Base-by-base conservation (phyloP, 2,797 vertebrate species). In the Denticeps clupeoides region DNA sequence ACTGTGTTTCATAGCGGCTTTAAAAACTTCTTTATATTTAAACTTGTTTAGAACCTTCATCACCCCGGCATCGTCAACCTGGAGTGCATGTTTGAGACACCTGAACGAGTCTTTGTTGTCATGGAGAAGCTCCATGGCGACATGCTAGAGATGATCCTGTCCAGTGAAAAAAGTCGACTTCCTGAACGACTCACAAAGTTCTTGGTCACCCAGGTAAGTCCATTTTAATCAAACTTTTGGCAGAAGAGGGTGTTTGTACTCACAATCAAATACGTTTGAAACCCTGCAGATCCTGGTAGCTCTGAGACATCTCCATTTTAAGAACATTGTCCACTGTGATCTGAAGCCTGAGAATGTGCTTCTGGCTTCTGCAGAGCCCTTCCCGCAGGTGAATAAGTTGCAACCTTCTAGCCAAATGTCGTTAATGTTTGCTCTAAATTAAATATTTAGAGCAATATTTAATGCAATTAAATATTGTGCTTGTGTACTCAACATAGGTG, bases 321-420 rank as follows among this genome's bases (percentile, higher is more conserved):
- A 97, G 75, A 97, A 97, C 70, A 97, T 97, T 35, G 93, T 97
- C 71, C 93, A 97, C 84, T 97, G 93, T 89, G 93, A 97, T 79
- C 82, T 97, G 79, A 97, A 97, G 81, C 93, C 93, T 6, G 92
- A 97, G 78, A 97, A 97, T 19, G 92, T 97, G 55, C 82, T 96
- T 15, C 81, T 97, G 62, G 92, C 93, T 45, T 97, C 92, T 4
- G 91, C 93, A 59, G 93, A 97, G 68, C 91, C 91, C 4, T 96
- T 93, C 72, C 92, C 92, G 77, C 93, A 95, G 84, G 93, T 93
- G 68, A 35, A 35, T 38, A 35, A 38, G 6, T 12, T n/a, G n/a
- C n/a, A n/a, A n/a, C n/a, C n/a, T n/a, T n/a, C n/a, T n/a, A n/a
- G n/a, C n/a, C n/a, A n/a, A n/a, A n/a, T n/a, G n/a, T n/a, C n/a